phyloP scores from a whole-genome alignment of 2,113 vertebrate genomes.

The Anser cygnoides region DNA sequence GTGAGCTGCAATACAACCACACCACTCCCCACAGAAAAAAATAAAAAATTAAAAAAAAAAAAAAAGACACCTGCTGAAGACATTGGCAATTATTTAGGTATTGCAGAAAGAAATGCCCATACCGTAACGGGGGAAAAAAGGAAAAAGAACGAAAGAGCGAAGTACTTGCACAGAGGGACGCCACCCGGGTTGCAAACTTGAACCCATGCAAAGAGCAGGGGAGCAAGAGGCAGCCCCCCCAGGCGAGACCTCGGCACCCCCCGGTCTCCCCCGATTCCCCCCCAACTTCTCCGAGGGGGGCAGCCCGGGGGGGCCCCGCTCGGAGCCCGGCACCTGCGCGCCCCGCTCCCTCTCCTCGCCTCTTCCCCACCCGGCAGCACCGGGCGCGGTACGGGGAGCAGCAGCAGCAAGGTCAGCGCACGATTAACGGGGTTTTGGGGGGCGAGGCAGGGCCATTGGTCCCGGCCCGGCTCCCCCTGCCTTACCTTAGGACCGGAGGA shows the following conservation, averaged over 20 bases:
- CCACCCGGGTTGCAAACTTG: not conserved
- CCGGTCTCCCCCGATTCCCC: too few species aligned
- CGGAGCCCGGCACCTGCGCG: too few species aligned
- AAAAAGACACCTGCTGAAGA: rapidly evolving
- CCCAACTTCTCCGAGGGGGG: too few species aligned
- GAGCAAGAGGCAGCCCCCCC: rapidly evolving
- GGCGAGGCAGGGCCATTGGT: not conserved
- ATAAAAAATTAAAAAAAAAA: not conserved
- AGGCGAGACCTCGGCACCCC: too few species aligned
- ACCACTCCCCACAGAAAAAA: rapidly evolving
- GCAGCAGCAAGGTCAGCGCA: too few species aligned
- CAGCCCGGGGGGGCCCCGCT: too few species aligned
- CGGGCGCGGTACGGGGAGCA: too few species aligned
- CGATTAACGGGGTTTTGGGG: too few species aligned
- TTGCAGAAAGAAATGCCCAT: not conserved
- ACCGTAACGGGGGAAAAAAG: too few species aligned
- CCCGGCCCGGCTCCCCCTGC: not conserved
- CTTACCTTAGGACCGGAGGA: not conserved
- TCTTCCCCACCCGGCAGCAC: too few species aligned
- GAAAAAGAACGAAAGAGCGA: too few species aligned
- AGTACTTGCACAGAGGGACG: not conserved
- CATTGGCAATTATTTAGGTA: rapidly evolving
- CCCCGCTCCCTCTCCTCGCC: too few species aligned
- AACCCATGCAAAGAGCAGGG: rapidly evolving
- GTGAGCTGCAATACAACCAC: rapidly evolving